phyloP scores from a whole-genome alignment of 2,797 vertebrate genomes.

The Alca torda region DNA sequence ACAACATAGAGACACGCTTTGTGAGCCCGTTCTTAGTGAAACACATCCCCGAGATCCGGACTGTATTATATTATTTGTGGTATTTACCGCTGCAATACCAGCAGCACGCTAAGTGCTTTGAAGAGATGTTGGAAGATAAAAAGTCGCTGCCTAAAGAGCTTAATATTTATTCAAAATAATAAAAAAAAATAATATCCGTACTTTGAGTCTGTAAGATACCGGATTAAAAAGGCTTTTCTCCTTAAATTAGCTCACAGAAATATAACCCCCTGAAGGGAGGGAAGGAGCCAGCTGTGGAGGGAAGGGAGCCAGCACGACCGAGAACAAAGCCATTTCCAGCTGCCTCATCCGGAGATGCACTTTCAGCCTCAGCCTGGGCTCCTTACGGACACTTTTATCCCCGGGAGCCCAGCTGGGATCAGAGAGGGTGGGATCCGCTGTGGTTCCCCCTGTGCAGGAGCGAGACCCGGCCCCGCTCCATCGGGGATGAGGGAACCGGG shows the following conservation, averaged over 20 bases:
- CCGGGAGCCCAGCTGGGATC: slow-evolving; percentile 3
- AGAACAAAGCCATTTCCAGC: not conserved
- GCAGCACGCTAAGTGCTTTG: not conserved
- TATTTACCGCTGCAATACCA: slow-evolving; percentile 17
- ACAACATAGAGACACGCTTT: not conserved
- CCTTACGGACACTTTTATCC: not conserved
- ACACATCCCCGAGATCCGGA: not conserved
- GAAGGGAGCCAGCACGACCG: not conserved
- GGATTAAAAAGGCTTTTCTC: slow-evolving; percentile 54
- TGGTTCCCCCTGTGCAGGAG: accelerated
- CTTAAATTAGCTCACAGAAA: slow-evolving; percentile 34
- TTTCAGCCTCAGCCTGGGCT: not conserved
- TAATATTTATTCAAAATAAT: slow-evolving; percentile 38
- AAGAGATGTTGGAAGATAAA: not conserved
- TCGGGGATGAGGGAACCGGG: accelerated
- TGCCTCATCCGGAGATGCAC: not conserved
- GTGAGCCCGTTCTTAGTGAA: not conserved
- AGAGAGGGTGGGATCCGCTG: accelerated
- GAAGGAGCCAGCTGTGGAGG: slow-evolving; percentile 26
- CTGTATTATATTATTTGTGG: not conserved
- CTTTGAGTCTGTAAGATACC: not conserved
- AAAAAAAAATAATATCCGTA: not conserved
- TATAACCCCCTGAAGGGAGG: not conserved
- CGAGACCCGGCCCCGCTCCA: accelerated
- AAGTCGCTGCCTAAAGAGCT: slow-evolving; percentile 26